A percentile compares a stretch with the other conserved stretches of the same genome.
Conservation (phyloP, 2,113 vertebrate genomes). For the Neoarius graeffei region DNA sequence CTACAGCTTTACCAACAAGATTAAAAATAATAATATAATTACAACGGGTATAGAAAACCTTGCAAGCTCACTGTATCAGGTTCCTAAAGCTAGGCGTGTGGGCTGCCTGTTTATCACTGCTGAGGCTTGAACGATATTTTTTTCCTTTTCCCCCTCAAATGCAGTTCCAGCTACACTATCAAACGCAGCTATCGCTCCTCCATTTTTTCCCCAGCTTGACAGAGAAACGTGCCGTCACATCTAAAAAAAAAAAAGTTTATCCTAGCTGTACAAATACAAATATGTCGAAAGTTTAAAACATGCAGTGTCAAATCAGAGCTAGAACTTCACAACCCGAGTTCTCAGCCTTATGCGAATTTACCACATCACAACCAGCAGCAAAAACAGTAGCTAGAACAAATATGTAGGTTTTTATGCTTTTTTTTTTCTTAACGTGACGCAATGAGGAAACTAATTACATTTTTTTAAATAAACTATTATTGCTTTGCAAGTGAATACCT, state of each 20-base stretch:
- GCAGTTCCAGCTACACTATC: conserved; percentile 11
- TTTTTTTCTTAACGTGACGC: conserved; percentile 13
- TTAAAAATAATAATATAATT: conserved; percentile 10
- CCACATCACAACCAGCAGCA: no score
- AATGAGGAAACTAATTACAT: background rate
- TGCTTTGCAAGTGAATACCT: conserved; percentile 23
- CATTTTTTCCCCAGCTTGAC: conserved; percentile 43
- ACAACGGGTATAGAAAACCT: conserved; percentile 10
- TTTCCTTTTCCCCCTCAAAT: no score
- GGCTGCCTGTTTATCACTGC: background rate
- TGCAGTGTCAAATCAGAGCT: background rate
- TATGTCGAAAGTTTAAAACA: background rate
- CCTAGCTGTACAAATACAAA: no score
- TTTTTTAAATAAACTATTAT: background rate
- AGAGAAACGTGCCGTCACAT: conserved; percentile 23
- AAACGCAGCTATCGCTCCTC: conserved; percentile 41
- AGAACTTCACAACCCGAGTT: background rate
- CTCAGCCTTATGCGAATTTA: background rate
- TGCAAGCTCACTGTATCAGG: conserved; percentile 31
- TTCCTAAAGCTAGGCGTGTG: background rate
- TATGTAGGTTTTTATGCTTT: no score
- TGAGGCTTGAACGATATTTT: background rate
- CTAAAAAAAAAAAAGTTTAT: background rate
- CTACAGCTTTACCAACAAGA: conserved; percentile 22
- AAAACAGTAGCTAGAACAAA: no score